Evolutionary conservation across 1,140 invertebrate genomes (phyloP).

Genomic region (Microplitis demolitor): DNA sequence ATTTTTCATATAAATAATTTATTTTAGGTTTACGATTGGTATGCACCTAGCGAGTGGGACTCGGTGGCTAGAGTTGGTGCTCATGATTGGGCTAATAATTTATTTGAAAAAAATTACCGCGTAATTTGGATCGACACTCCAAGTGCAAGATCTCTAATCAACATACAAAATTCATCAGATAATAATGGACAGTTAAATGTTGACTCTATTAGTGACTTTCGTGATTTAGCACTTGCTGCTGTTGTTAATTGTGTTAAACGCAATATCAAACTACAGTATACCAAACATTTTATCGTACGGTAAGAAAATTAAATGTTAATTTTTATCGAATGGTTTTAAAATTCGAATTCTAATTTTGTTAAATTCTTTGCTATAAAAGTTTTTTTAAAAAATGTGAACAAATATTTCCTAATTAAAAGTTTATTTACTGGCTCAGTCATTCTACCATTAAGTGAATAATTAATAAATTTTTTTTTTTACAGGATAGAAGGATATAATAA

Average conservation of each 20-base stretch:
- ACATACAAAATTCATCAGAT: constrained; percentile 17
- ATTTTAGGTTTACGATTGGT: constrained; percentile 45
- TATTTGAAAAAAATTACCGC: constrained; percentile 34
- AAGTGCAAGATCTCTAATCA: constrained; percentile 29
- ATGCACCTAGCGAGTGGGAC: constrained; percentile 40
- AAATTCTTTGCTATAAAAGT: no score
- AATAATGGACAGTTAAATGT: background rate
- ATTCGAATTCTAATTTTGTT: no score
- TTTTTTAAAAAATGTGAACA: no score
- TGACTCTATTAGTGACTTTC: constrained; percentile 41
- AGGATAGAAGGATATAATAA: constrained; percentile 34
- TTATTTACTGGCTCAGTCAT: background rate
- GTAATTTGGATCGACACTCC: constrained; percentile 46
- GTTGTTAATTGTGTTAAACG: constrained; percentile 37
- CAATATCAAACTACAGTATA: constrained; percentile 32
- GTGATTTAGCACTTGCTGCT: constrained; percentile 37
- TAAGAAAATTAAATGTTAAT: constrained; percentile 1
- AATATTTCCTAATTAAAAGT: no score
- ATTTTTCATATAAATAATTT: background rate
- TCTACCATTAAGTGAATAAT: background rate
- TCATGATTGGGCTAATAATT: constrained; percentile 41
- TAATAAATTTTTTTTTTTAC: constrained; percentile 3
- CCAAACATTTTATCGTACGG: constrained; percentile 38
- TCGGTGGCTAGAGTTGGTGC: constrained; percentile 43
- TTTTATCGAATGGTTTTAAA: no score